Evolutionary conservation across 2,113 vertebrate genomes (phyloP).

Genomic region (Megatriorchis doriae): DNA sequence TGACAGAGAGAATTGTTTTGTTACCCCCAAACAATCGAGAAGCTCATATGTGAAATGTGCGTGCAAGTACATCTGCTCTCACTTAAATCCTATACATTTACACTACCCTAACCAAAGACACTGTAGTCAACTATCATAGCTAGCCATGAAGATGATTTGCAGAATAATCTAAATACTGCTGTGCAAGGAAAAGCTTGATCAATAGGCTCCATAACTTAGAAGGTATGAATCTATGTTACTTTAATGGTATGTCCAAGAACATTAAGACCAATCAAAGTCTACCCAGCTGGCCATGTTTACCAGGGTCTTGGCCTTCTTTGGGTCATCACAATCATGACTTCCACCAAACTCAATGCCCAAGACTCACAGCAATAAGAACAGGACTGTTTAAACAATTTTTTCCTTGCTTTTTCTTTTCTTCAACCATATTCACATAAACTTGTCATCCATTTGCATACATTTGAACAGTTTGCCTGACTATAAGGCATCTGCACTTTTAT

Average conservation of each 20-base stretch:
- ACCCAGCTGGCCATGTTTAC: neutral
- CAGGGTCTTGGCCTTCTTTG: neutral
- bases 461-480: conserved; percentile 30
- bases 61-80: neutral
- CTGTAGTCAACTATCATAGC: neutral
- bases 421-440: conserved; percentile 39
- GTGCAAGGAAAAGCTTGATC: conserved; percentile 34
- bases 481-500: conserved; percentile 64
- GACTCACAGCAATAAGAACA: neutral
- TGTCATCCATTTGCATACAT: conserved; percentile 61
- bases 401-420: neutral
- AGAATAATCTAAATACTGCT: conserved; percentile 45
- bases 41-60: neutral
- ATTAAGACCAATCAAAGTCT: neutral
- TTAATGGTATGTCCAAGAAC: conserved; percentile 6
- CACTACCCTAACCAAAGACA: neutral
- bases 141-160: conserved; percentile 52
- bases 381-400: neutral
- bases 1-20: conserved; percentile 14
- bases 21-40: conserved; percentile 11
- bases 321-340: neutral
- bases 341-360: neutral
- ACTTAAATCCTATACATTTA: neutral
- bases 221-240: neutral
- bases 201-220: conserved; percentile 13